phyloP scores from a whole-genome alignment of 92 coral and sea anemone species.

The Actinostola sp. region DNA sequence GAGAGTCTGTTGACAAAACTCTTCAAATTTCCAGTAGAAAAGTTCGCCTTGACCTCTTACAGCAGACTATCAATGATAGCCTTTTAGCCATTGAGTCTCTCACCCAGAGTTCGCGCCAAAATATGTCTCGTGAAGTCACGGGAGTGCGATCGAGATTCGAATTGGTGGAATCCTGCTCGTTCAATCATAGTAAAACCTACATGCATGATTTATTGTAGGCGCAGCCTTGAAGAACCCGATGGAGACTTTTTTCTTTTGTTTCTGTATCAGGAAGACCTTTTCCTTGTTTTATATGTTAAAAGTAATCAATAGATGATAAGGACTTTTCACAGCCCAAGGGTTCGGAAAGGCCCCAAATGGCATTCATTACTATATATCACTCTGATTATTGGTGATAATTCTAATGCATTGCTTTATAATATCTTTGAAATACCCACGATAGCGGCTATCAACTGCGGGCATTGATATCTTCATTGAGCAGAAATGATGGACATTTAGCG shows the following conservation, averaged over 20 bases:
- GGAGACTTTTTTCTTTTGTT: too few relatives aligned
- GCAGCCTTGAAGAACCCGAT: too few relatives aligned
- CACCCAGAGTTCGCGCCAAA: slow-evolving; percentile 7
- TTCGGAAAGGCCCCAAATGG: too few relatives aligned
- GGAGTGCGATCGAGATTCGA: too few relatives aligned
- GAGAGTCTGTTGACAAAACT: slow-evolving; percentile 33
- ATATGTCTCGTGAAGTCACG: slow-evolving; percentile 1
- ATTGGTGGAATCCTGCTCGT: too few relatives aligned
- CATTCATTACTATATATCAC: neutral
- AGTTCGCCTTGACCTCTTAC: slow-evolving; percentile 16
- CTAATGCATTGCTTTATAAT: neutral
- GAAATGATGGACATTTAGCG: slow-evolving; percentile 5
- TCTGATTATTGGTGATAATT: neutral
- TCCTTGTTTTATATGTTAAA: too few relatives aligned
- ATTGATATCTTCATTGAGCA: neutral
- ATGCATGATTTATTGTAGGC: too few relatives aligned
- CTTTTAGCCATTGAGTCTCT: neutral
- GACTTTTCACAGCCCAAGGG: too few relatives aligned
- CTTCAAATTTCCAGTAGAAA: slow-evolving; percentile 4
- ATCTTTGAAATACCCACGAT: neutral
- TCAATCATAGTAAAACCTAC: too few relatives aligned
- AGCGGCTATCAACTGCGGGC: neutral
- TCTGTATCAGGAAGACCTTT: too few relatives aligned
- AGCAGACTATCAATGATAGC: too few relatives aligned
- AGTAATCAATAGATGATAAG: too few relatives aligned